Conservation (phyloP, 2,888 invertebrate genomes). For the Dolichomitus sp. region DNA sequence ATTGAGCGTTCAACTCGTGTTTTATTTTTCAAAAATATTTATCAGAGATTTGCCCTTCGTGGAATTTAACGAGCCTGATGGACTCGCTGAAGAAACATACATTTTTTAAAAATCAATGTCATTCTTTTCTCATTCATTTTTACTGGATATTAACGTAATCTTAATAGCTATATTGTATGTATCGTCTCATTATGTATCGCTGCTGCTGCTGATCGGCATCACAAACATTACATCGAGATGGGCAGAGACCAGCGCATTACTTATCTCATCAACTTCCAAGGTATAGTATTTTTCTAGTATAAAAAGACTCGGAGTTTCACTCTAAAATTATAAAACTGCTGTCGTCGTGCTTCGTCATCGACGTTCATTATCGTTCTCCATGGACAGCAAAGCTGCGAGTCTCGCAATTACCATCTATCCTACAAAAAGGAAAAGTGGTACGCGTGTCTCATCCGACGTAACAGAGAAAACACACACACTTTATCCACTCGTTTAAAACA, state of each 20-base stretch:
- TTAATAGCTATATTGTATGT: slow-evolving; percentile 29
- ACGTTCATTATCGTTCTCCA: slow-evolving; percentile 30
- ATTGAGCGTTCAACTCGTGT: slow-evolving; percentile 42
- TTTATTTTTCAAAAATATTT: slow-evolving; percentile 45
- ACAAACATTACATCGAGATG: background rate
- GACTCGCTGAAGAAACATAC: slow-evolving; percentile 9
- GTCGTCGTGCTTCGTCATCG: slow-evolving; percentile 37
- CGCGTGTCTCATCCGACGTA: slow-evolving; percentile 37
- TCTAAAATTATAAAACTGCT: slow-evolving; percentile 29
- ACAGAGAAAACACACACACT: slow-evolving; percentile 16
- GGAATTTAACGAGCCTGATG: slow-evolving; percentile 13
- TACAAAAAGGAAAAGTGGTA: slow-evolving; percentile 41
- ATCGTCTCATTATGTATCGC: slow-evolving; percentile 15
- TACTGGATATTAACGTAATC: slow-evolving; percentile 39
- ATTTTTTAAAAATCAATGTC: background rate
- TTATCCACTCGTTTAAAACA: slow-evolving; percentile 27
- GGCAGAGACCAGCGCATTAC: slow-evolving; percentile 14
- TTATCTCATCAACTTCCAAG: slow-evolving; percentile 32
- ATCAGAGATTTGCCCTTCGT: slow-evolving; percentile 18
- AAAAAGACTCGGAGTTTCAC: slow-evolving; percentile 25
- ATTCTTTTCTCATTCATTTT: slow-evolving; percentile 34
- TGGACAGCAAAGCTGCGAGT: background rate
- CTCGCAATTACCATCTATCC: slow-evolving; percentile 39
- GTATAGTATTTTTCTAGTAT: slow-evolving; percentile 19
- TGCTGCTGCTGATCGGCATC: background rate